A percentile compares a stretch with the other conserved stretches of the same genome.
Conservation (phyloP, 2,113 vertebrate species). For the Campylomormyrus numenius region DNA sequence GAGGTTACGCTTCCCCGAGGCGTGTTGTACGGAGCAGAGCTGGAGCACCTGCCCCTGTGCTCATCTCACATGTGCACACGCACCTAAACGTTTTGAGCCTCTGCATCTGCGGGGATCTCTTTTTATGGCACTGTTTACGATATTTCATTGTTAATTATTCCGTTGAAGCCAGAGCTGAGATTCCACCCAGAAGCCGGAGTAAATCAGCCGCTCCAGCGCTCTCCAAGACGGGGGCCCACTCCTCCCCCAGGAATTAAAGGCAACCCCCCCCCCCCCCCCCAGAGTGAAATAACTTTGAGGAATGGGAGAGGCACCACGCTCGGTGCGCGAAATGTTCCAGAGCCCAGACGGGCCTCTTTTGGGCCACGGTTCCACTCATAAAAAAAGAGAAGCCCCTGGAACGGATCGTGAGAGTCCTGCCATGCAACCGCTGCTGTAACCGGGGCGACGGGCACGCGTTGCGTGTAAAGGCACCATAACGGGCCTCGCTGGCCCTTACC, state of each 20-base stretch:
- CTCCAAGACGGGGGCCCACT: conserved; percentile 36
- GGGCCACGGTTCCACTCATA: neutral
- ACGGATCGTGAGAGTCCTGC: neutral
- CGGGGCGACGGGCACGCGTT: neutral
- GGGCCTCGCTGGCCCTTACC: neutral
- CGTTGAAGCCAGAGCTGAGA: conserved; percentile 35
- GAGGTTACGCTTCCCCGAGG: neutral
- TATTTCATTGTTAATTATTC: conserved; percentile 56
- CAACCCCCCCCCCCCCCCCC: neutral
- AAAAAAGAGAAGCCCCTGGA: neutral
- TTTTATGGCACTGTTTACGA: conserved; percentile 52
- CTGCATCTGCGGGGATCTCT: conserved; percentile 33
- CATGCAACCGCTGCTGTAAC: neutral
- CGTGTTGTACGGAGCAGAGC: neutral
- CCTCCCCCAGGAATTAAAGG: conserved; percentile 36
- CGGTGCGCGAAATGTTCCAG: neutral
- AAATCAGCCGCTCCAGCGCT: conserved; percentile 35
- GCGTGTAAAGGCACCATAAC: neutral
- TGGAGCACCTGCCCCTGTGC: neutral
- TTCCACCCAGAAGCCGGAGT: conserved; percentile 46
- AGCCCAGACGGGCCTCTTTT: neutral
- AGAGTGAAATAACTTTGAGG: neutral
- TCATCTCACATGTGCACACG: neutral
- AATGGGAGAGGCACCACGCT: neutral
- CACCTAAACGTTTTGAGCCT: neutral